phyloP scores from a whole-genome alignment of 2,113 vertebrate species.

The Polyodon spathula region DNA sequence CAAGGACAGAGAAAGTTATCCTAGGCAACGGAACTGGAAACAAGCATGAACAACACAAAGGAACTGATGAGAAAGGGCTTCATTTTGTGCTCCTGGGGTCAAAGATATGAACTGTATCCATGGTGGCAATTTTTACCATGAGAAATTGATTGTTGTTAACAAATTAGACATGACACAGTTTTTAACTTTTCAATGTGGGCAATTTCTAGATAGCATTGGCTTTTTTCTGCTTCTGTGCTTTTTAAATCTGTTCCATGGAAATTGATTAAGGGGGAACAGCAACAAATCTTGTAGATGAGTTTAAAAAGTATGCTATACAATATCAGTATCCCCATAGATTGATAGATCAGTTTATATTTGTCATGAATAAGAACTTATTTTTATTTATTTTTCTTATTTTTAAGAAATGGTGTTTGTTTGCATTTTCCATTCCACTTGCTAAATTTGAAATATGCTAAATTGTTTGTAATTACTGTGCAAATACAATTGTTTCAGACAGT shows the following conservation, averaged over 20 bases:
- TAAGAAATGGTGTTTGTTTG: neutral
- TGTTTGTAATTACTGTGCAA: slow-evolving; percentile 30
- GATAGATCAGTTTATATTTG: too few relatives aligned
- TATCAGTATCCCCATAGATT: too few relatives aligned
- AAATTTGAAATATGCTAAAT: slow-evolving; percentile 13
- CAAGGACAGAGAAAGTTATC: too few relatives aligned
- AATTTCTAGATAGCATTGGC: slow-evolving; percentile 11
- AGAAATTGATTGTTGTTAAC: slow-evolving; percentile 43
- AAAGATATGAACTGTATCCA: slow-evolving; percentile 21
- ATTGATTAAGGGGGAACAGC: slow-evolving; percentile 5
- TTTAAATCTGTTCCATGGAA: slow-evolving; percentile 9
- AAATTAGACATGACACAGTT: slow-evolving; percentile 53
- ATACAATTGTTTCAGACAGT: slow-evolving; percentile 27
- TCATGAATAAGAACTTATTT: too few relatives aligned
- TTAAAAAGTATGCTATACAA: too few relatives aligned
- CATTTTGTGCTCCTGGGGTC: slow-evolving; percentile 17
- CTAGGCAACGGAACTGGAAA: neutral
- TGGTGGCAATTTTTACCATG: slow-evolving; percentile 26
- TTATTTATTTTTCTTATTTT: too few relatives aligned
- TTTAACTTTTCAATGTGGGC: neutral
- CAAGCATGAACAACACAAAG: slow-evolving; percentile 35
- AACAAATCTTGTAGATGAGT: too few relatives aligned
- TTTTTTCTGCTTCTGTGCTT: slow-evolving; percentile 36
- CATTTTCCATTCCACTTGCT: neutral
- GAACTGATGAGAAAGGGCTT: slow-evolving; percentile 1